A percentile compares a stretch with the other conserved stretches of the same genome.
Evolutionary conservation across 2,113 vertebrate species (phyloP).

Genomic region (Meleagris gallopavo): DNA sequence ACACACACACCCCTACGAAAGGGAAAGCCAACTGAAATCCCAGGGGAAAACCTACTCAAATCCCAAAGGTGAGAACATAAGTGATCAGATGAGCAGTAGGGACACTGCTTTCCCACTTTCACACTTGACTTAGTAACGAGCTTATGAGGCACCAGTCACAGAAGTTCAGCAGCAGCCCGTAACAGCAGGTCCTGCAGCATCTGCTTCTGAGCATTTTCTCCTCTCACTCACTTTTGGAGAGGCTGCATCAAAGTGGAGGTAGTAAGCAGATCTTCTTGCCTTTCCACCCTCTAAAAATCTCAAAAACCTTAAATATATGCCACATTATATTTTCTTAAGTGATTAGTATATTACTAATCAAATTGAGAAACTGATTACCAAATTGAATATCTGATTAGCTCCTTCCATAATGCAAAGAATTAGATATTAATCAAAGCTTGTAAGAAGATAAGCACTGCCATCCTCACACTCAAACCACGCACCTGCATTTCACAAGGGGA

Average conservation of each 20-base stretch:
- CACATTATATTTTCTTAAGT: slow-evolving; percentile 58
- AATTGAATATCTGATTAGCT: slow-evolving; percentile 72
- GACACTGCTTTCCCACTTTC: not conserved
- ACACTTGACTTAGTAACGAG: not conserved
- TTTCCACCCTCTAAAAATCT: not conserved
- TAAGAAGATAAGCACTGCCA: slow-evolving; percentile 46
- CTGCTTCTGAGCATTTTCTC: not conserved
- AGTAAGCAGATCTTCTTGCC: not conserved
- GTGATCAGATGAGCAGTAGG: not conserved
- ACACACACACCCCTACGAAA: not conserved
- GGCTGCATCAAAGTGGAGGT: not conserved
- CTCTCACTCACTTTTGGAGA: not conserved
- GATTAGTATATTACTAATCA: slow-evolving; percentile 68
- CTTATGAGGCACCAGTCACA: not conserved
- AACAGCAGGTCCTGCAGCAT: not conserved
- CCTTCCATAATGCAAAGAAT: slow-evolving; percentile 51
- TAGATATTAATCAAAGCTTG: slow-evolving; percentile 71
- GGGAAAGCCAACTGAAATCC: not conserved
- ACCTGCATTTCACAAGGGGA: slow-evolving; percentile 57
- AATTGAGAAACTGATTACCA: slow-evolving; percentile 73
- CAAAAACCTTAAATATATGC: not conserved
- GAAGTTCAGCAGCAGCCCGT: not conserved
- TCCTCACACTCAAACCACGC: slow-evolving; percentile 39
- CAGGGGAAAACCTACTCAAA: not conserved
- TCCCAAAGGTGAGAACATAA: not conserved